Base-by-base conservation (phyloP, 2,113 vertebrate species). In the Gambusia holbrooki region DNA sequence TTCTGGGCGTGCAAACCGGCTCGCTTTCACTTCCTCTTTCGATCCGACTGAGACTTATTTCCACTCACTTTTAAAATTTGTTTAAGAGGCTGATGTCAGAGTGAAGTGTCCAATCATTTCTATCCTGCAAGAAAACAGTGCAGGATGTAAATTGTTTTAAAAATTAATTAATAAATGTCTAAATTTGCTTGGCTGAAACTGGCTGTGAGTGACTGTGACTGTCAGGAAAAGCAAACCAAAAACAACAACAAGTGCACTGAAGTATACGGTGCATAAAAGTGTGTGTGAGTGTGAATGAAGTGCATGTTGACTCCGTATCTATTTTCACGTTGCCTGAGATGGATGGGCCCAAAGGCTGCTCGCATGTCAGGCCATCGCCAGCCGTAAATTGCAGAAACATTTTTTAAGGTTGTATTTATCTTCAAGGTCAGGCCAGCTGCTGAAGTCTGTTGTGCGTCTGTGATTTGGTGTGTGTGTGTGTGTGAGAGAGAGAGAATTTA, bases 341-440 rank as follows among this genome's bases (percentile, higher is more conserved):
- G 80, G 81, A 84, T 76, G 68, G 71, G 73, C 74, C 76, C 76
- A 83, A 84, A 80, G n/a, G n/a, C 78, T 87, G 83, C 78, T 89
- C 73, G 12, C 82, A 61, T 89, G 74, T 80, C 88, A 84, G 48
- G 74, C 27, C 73, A 61, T 65, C 4, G 2, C 63, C 77, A 70
- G 81, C 85, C 83, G 74, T 60, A 45, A 84, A 83, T 82, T 84
- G 83, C 81, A 80, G 71, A 74, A 69, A 83, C 72, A 78, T 80
- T 85, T 81, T 87, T 73, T 83, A 84, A 48, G 73, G 69, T 67
- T 83, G 77, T 76, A 87, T 87, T 86, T 87, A 85, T 87, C 75
- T 71, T 84, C 88, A 90, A 91, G 88, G 89, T 75, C 84, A 81
- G 71, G 58, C 66, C 85, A 87, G 76, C 82, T 89, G 84, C 75